Evolutionary conservation across 2,797 vertebrate species (phyloP).

Genomic region (Gadopsis marmoratus): DNA sequence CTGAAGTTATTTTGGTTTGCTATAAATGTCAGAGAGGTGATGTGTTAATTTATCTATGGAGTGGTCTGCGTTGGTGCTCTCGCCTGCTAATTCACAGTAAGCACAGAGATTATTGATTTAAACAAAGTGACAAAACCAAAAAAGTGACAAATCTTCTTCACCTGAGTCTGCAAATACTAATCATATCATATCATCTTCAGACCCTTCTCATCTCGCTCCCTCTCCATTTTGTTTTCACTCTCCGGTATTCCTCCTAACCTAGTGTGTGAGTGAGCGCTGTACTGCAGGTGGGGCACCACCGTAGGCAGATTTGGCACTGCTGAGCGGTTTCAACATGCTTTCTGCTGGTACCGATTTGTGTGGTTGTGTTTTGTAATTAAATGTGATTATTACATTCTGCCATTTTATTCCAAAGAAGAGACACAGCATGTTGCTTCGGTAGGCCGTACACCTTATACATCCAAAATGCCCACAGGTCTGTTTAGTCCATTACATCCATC

Average conservation of each 20-base stretch:
- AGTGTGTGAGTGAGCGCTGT: neutral
- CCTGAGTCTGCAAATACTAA: constrained; percentile 3
- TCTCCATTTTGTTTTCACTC: neutral
- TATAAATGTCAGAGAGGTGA: constrained; percentile 36
- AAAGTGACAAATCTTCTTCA: constrained; percentile 1
- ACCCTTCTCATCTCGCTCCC: neutral
- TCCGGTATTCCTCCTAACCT: neutral
- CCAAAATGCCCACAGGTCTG: neutral
- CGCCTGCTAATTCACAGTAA: constrained; percentile 29
- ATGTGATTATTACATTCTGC: constrained; percentile 3
- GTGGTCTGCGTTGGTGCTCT: constrained; percentile 5
- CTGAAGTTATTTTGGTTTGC: constrained; percentile 43
- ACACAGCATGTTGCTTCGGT: neutral
- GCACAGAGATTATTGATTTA: constrained; percentile 21
- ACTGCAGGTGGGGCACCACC: neutral
- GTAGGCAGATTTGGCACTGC: constrained; percentile 12
- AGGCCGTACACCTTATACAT: neutral
- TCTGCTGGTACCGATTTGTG: neutral
- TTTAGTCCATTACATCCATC: too few relatives aligned
- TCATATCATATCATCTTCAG: too few relatives aligned
- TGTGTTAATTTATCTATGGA: constrained; percentile 41
- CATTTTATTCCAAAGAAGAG: constrained; percentile 4
- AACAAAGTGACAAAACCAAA: constrained; percentile 16
- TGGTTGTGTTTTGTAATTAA: constrained; percentile 3
- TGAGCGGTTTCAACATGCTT: constrained; percentile 13